phyloP scores from a whole-genome alignment of 2,113 vertebrate genomes.

The Rhinopomastus cyanomelas region DNA sequence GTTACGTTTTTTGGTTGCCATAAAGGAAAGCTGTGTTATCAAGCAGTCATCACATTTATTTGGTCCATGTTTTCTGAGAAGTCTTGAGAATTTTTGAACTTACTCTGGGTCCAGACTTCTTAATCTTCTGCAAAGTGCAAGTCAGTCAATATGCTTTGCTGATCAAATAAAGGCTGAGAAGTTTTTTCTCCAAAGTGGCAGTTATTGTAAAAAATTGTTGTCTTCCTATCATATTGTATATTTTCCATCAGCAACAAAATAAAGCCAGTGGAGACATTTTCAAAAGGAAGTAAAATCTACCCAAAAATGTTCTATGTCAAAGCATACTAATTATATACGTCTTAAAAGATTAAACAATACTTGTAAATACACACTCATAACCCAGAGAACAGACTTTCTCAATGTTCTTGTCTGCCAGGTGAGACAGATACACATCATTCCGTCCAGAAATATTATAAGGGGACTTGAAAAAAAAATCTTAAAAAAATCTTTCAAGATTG shows the following conservation, averaged over 20 bases:
- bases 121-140: constrained; percentile 1
- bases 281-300: not conserved
- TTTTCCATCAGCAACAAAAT: constrained; percentile 9
- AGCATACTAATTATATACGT: not conserved
- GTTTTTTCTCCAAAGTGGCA: not conserved
- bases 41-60: not conserved
- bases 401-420: not conserved
- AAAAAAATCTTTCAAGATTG: not conserved
- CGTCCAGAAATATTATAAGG: not conserved
- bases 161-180: constrained; percentile 25
- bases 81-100: not conserved
- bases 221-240: not conserved
- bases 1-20: not conserved
- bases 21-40: constrained; percentile 3
- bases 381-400: not conserved
- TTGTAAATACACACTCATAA: not conserved
- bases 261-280: not conserved
- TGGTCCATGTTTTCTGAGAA: constrained; percentile 19
- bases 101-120: not conserved
- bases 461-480: not conserved
- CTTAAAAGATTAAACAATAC: not conserved
- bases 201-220: constrained; percentile 6
- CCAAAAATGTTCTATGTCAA: not conserved
- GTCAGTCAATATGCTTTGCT: constrained; percentile 9
- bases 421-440: not conserved